Percentiles rank a stretch among this genome's conserved stretches.
These are phyloP conservation scores for Discoglossus pictus DNA, from an alignment of 2,797 vertebrate species.

Conservation along the genomic window DNA sequence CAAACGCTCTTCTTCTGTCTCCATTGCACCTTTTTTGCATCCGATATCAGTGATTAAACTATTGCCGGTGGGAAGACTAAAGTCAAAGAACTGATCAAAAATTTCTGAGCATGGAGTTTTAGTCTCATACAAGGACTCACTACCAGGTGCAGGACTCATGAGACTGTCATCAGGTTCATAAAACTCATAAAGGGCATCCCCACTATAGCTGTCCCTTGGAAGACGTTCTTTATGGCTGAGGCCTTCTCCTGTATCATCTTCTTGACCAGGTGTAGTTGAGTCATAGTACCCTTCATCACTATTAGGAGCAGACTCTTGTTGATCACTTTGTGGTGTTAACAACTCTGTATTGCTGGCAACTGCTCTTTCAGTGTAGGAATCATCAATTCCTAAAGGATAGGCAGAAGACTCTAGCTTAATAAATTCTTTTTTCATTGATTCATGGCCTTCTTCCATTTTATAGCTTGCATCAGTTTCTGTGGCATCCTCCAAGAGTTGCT, in stretches of 20 bases:
- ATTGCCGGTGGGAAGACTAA: slow-evolving; percentile 64
- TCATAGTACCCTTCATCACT: slow-evolving; percentile 96
- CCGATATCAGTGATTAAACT: slow-evolving; percentile 66
- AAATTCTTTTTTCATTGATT: slow-evolving; percentile 58
- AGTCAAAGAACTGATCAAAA: slow-evolving; percentile 73
- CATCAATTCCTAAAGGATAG: slow-evolving; percentile 63
- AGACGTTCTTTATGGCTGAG: slow-evolving; percentile 77
- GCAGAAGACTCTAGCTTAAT: slow-evolving; percentile 57
- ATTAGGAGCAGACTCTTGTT: slow-evolving; percentile 91
- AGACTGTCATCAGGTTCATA: slow-evolving; percentile 87
- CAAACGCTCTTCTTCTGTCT: slow-evolving; percentile 78
- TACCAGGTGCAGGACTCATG: slow-evolving; percentile 81
- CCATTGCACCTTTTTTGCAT: slow-evolving; percentile 72
- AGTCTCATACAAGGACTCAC: slow-evolving; percentile 73
- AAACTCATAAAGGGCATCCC: slow-evolving; percentile 95
- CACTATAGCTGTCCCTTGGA: slow-evolving; percentile 94
- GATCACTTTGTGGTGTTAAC: slow-evolving; percentile 91
- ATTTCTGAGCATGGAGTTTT: slow-evolving; percentile 68
- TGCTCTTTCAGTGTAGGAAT: slow-evolving; percentile 65
- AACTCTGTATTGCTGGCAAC: slow-evolving; percentile 70
- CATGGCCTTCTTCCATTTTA: slow-evolving; percentile 55
- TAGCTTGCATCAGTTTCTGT: slow-evolving; percentile 67
- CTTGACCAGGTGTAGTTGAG: slow-evolving; percentile 89
- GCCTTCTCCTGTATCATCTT: slow-evolving; percentile 84
- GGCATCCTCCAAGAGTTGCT: slow-evolving; percentile 71